Conservation (phyloP, 2,888 invertebrate species). For the Drosophila subquinaria region DNA sequence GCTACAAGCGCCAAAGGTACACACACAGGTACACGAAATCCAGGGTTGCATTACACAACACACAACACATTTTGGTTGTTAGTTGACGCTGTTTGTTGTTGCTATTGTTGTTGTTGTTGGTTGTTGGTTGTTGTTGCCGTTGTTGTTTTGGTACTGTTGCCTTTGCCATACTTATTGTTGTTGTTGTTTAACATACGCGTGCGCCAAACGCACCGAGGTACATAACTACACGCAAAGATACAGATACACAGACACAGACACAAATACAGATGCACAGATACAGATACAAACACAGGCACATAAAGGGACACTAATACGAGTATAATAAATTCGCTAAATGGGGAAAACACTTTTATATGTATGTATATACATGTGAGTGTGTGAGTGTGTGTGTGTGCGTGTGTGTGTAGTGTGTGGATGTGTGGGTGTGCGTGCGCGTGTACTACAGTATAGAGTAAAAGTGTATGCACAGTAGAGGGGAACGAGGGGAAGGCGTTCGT, state of each 20-base stretch:
- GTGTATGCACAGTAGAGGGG: slow-evolving; percentile 14
- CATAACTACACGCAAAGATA: slow-evolving; percentile 32
- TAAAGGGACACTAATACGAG: slow-evolving; percentile 60
- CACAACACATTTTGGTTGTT: slow-evolving; percentile 69
- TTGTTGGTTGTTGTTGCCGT: slow-evolving; percentile 13
- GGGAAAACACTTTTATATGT: slow-evolving; percentile 63
- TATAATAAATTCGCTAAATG: slow-evolving; percentile 78
- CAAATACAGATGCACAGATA: slow-evolving; percentile 22
- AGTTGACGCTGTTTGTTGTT: slow-evolving; percentile 57
- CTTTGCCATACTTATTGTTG: slow-evolving; percentile 29
- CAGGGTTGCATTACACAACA: slow-evolving; percentile 85
- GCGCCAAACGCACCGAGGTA: slow-evolving; percentile 66
- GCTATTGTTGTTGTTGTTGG: slow-evolving; percentile 14
- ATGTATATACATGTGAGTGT: slow-evolving; percentile 2
- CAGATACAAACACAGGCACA: slow-evolving; percentile 24
- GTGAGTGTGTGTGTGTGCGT: slow-evolving; percentile 18
- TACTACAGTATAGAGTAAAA: slow-evolving; percentile 17
- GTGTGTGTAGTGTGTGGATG: slow-evolving; percentile 22
- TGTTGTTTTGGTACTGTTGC: slow-evolving; percentile 24
- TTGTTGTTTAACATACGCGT: slow-evolving; percentile 69
- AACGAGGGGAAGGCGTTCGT: background rate
- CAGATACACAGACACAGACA: slow-evolving; percentile 25
- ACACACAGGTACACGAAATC: slow-evolving; percentile 83
- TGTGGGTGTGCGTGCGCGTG: slow-evolving; percentile 26
- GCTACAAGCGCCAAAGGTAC: slow-evolving; percentile 83